phyloP scores from a whole-genome alignment of 37 sponge, comb jelly and placozoan genomes.

The Theonella swinhoei region DNA sequence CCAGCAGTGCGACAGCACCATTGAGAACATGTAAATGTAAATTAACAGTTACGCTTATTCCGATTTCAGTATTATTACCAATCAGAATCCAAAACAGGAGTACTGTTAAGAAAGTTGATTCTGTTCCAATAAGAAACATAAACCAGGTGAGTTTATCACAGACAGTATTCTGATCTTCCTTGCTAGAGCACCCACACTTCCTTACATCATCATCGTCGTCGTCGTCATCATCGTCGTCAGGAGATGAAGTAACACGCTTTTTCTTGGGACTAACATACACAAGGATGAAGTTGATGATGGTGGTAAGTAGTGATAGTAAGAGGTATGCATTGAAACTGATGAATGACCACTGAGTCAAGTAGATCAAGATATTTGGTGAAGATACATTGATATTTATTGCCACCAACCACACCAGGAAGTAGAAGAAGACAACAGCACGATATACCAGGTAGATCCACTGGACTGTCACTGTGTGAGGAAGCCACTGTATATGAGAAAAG shows the following conservation, averaged over 20 bases:
- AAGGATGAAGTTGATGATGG: constrained; percentile 1
- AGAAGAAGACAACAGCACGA: constrained; percentile 31
- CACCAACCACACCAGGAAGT: constrained; percentile 51
- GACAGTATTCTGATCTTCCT: neutral
- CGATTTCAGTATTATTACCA: neutral
- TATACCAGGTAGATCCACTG: constrained; percentile 50
- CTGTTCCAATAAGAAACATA: constrained; percentile 9
- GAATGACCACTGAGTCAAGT: constrained; percentile 54
- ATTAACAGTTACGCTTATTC: neutral
- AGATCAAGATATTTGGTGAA: constrained; percentile 33
- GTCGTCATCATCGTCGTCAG: neutral
- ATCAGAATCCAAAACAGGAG: constrained; percentile 43
- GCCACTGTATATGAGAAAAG: constrained; percentile 49
- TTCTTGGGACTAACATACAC: neutral
- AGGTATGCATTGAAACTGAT: constrained; percentile 25
- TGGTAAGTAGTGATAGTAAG: constrained; percentile 14
- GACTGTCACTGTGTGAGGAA: constrained; percentile 24
- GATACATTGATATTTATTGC: constrained; percentile 2
- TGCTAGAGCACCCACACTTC: neutral
- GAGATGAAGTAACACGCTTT: neutral
- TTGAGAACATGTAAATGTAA: constrained; percentile 44
- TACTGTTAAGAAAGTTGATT: neutral
- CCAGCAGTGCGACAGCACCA: constrained; percentile 36
- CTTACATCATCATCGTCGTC: neutral
- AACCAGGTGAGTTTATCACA: constrained; percentile 20